Conservation (phyloP, 2,888 invertebrate genomes). For the Orchesellides sinensis region DNA sequence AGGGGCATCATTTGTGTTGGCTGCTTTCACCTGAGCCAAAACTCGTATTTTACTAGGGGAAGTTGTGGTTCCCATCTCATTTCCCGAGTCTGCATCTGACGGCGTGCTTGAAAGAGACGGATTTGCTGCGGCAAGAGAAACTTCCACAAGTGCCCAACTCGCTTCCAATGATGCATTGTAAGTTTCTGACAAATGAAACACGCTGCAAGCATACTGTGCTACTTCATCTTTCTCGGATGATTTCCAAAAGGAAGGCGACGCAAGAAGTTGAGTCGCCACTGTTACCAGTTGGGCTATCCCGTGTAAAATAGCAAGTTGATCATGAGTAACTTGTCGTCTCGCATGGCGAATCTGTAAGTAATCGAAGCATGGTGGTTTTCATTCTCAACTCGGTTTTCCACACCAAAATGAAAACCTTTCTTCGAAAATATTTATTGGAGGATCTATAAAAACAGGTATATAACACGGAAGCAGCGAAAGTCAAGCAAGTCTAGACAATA, state of each 20-base stretch:
- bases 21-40: constrained; percentile 70
- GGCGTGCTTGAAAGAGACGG: constrained; percentile 52
- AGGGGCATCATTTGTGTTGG: constrained; percentile 79
- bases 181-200: constrained; percentile 71
- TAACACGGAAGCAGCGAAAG: no score
- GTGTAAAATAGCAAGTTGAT: constrained; percentile 70
- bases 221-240: constrained; percentile 42
- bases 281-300: constrained; percentile 66
- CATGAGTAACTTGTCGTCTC: constrained; percentile 71
- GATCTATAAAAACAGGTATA: not conserved
- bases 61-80: constrained; percentile 41
- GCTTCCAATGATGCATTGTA: constrained; percentile 72
- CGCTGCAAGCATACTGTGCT: constrained; percentile 39
- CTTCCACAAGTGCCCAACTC: constrained; percentile 64
- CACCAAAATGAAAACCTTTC: not conserved
- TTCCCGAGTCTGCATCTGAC: constrained; percentile 55
- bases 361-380: not conserved
- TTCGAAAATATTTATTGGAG: not conserved
- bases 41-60: constrained; percentile 60
- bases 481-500: no score
- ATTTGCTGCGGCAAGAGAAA: constrained; percentile 56
- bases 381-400: not conserved
- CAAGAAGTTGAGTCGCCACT: constrained; percentile 61
- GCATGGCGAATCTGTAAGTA: constrained; percentile 72
- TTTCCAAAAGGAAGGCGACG: constrained; percentile 63